A percentile compares a stretch with the other conserved stretches of the same genome.
Conservation (phyloP, 2,888 invertebrate genomes). For the Carcina quercana region DNA sequence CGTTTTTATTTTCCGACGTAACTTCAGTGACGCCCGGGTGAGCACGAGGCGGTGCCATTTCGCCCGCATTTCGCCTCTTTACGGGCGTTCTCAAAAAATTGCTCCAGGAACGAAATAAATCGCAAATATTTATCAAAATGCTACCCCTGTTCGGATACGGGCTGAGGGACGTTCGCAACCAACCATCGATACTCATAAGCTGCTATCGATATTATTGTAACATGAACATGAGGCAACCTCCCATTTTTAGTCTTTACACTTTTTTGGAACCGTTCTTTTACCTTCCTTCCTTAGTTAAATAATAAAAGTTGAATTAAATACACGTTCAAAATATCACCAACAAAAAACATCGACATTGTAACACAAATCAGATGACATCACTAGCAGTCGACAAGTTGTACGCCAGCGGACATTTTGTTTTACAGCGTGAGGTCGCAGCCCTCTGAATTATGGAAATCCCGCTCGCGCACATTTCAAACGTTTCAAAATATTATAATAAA, state of each 20-base stretch:
- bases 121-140: conserved; percentile 65
- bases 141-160: conserved; percentile 31
- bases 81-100: conserved; percentile 56
- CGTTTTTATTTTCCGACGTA: conserved; percentile 67
- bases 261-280: too few relatives aligned
- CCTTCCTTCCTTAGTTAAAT: background rate
- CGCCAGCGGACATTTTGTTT: conserved; percentile 50
- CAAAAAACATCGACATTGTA: background rate
- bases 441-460: conserved; percentile 27
- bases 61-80: conserved; percentile 52
- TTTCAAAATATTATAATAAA: conserved; percentile 24
- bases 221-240: background rate
- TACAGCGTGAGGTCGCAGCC: conserved; percentile 31
- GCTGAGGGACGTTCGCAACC: conserved; percentile 35
- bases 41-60: conserved; percentile 46
- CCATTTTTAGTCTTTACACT: background rate
- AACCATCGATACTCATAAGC: too few relatives aligned
- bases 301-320: too few relatives aligned
- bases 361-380: conserved; percentile 26
- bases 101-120: conserved; percentile 59
- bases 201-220: too few relatives aligned
- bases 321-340: too few relatives aligned
- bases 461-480: conserved; percentile 23
- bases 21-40: conserved; percentile 52
- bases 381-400: conserved; percentile 34